Conservation (phyloP, 2,797 vertebrate species). For the Alcedo atthis region DNA sequence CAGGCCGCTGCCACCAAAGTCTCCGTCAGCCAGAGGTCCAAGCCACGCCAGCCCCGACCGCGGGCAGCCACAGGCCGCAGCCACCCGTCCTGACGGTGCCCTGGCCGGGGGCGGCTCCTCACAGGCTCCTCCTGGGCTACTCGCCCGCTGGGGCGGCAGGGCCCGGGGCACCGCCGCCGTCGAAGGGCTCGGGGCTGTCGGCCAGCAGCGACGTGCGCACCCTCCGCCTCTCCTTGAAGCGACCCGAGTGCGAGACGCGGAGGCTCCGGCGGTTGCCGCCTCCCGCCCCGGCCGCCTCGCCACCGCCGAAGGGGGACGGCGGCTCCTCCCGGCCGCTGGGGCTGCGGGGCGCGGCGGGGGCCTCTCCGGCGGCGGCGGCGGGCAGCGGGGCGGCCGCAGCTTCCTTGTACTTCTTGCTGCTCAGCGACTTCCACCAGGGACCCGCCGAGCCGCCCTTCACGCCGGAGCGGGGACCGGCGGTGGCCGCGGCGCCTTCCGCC, state of each 20-base stretch:
- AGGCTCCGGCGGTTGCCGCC: conserved; percentile 88
- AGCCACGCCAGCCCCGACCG: no score
- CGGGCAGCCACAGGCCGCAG: no score
- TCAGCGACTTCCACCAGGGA: conserved; percentile 90
- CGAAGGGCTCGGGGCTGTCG: conserved; percentile 77
- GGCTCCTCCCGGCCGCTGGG: conserved; percentile 67
- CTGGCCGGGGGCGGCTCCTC: neutral
- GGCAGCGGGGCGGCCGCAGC: conserved; percentile 17
- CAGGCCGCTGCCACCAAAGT: fast-evolving
- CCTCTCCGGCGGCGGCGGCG: neutral
- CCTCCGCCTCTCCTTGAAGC: conserved; percentile 90
- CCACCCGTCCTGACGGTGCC: no score
- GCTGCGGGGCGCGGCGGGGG: neutral
- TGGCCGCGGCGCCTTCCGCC: conserved; percentile 65
- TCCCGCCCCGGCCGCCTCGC: conserved; percentile 74
- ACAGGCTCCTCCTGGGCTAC: neutral
- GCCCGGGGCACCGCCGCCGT: conserved; percentile 57
- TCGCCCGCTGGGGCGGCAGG: conserved; percentile 67
- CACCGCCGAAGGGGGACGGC: conserved; percentile 54
- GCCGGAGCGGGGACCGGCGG: neutral
- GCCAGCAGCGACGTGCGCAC: conserved; percentile 85
- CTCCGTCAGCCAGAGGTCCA: fast-evolving
- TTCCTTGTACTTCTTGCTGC: conserved; percentile 82
- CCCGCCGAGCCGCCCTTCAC: conserved; percentile 24
- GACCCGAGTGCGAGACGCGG: conserved; percentile 91